Evolutionary conservation across 2,888 invertebrate genomes (phyloP), one percentile per base, ranked within the genome.

Genomic region (Rhogogaster chlorosoma): DNA sequence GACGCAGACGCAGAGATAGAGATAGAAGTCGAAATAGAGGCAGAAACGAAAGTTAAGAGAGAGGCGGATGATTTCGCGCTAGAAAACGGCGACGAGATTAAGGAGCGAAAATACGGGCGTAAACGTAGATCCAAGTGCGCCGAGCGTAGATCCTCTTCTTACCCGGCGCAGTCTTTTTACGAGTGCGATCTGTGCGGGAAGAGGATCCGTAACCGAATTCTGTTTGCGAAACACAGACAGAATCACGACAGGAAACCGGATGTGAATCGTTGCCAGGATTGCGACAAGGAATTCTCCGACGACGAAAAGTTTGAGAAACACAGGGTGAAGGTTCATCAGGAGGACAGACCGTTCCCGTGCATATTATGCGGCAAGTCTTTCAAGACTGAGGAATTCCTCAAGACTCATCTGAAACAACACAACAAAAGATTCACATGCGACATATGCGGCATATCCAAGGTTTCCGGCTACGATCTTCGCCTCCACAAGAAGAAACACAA

Each of bases 401-500:
- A 93, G 61, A 93, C 93, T 7, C 95, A 95, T 84, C 88, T 94
- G 3, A 95, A 95, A 87, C 94, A 95, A 1, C 95, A 95, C 89
- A 95, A 91, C 86, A 92, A 92, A 85, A 88, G 89, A 26, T 92
- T 92, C 53, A 88, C 86, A 6, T 92, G 92, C 84, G 91, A 92
- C 22, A 88, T 92, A 5, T 92, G 92, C 77, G 92, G 91, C 0
- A 85, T 91, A 32, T 89, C 90, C 0, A 92, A 92, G 84, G 91
- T 91, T 0, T 91, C 91, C 10, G 91, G 90, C 12, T 91, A 91
- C 87, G 91, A 91, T 86, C 61, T 92, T 36, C 86, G 91, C 10
- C 78, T 95, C 12, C 95, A 95, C 82, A 94, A 95, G 93, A 90
- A 94, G 0, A 93, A 93, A 0, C 95, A 95, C 84, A 95, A 95